A percentile compares a stretch with the other conserved stretches of the same genome.
phyloP scores from a whole-genome alignment of 2,797 vertebrate genomes.

The Myioborus miniatus region DNA sequence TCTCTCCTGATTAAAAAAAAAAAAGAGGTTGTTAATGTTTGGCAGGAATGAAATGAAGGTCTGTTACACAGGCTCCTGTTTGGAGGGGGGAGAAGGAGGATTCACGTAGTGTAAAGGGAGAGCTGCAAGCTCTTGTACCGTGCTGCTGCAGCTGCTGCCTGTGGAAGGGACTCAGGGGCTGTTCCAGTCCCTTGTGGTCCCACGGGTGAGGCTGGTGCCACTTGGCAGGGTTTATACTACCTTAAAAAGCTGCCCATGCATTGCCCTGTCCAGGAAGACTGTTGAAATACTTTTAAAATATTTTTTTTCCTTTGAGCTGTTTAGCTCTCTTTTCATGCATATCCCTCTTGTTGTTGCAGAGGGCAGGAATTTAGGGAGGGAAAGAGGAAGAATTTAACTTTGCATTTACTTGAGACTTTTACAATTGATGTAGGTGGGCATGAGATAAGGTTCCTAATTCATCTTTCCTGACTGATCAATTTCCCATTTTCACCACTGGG shows the following conservation, averaged over 20 bases:
- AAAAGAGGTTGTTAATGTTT: slow-evolving; percentile 22
- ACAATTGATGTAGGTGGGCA: neutral
- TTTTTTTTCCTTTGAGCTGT: neutral
- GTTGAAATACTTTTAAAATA: neutral
- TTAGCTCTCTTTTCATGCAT: neutral
- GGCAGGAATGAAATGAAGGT: slow-evolving; percentile 21
- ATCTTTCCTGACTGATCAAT: neutral
- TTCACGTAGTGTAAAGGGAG: neutral
- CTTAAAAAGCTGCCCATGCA: neutral
- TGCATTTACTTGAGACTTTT: neutral
- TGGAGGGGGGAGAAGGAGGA: neutral
- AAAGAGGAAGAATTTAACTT: neutral
- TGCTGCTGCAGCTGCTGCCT: neutral
- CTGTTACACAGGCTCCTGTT: neutral
- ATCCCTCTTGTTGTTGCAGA: neutral
- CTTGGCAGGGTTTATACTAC: neutral
- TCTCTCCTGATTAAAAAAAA: neutral
- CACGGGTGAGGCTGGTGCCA: neutral
- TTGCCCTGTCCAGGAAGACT: neutral
- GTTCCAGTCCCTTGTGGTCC: neutral
- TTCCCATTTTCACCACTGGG: neutral
- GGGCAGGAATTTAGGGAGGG: neutral
- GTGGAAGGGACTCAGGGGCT: neutral
- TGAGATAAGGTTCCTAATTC: neutral
- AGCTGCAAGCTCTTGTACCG: neutral